These are phyloP conservation scores for Apamea crenata DNA, from an alignment of 2,888 invertebrate species.

Conservation along the genomic window DNA sequence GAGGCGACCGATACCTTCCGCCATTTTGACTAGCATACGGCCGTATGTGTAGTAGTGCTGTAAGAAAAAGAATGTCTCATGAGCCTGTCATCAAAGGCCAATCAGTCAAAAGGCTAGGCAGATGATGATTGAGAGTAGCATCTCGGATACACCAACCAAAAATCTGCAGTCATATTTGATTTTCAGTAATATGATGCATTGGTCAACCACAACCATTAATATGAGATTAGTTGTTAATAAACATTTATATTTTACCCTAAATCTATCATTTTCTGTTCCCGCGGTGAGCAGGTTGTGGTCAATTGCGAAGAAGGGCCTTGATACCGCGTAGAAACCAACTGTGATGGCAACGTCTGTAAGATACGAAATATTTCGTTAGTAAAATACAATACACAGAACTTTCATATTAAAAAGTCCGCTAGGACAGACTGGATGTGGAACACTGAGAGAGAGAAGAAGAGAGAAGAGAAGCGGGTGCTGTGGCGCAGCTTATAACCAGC, in stretches of 20 bases:
- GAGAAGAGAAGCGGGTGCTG: no score
- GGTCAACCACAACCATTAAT: not conserved
- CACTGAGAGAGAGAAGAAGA: no score
- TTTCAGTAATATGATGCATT: not conserved
- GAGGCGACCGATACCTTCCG: constrained; percentile 98
- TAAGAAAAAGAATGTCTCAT: constrained; percentile 12
- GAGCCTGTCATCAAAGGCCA: no score
- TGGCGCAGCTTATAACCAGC: not conserved
- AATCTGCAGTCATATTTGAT: not conserved
- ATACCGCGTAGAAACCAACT: constrained; percentile 98
- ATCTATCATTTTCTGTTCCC: constrained; percentile 93
- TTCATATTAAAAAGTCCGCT: not conserved
- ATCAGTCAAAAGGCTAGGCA: no score
- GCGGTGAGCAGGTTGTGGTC: constrained; percentile 92
- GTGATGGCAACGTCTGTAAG: constrained; percentile 96
- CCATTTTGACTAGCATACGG: constrained; percentile 98
- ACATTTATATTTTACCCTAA: constrained; percentile 90
- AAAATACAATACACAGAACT: not conserved
- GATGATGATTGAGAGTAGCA: not conserved
- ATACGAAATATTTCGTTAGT: not conserved
- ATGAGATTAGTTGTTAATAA: not conserved
- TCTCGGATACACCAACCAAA: not conserved
- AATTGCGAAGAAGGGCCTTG: constrained; percentile 96
- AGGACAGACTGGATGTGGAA: not conserved
- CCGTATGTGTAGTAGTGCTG: constrained; percentile 99